Evolutionary conservation across 2,888 invertebrate species (phyloP).

Genomic region (Drosophila tanythrix): DNA sequence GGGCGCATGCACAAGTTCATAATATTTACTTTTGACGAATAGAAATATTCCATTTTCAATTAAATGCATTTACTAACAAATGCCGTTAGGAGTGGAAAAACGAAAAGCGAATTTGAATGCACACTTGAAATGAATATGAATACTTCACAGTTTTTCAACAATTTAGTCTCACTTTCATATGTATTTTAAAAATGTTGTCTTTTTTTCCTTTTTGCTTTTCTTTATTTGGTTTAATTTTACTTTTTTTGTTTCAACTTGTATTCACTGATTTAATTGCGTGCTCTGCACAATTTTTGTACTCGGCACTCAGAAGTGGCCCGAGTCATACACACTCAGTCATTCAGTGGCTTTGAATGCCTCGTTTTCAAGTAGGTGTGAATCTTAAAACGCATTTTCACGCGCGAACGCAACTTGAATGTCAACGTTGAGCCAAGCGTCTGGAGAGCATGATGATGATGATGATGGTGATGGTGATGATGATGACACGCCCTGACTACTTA

Average conservation of each 20-base stretch:
- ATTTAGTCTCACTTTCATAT: constrained; percentile 6
- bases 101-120: background rate
- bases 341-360: constrained; percentile 34
- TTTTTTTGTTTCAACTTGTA: background rate
- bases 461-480: constrained; percentile 36
- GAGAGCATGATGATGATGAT: constrained; percentile 39
- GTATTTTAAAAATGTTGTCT: background rate
- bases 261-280: constrained; percentile 14
- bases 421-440: constrained; percentile 47
- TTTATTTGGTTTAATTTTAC: background rate
- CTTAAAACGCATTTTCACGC: constrained; percentile 79
- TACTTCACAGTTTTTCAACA: background rate
- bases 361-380: constrained; percentile 72
- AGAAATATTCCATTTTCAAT: background rate
- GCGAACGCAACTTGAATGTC: constrained; percentile 74
- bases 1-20: background rate
- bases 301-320: constrained; percentile 10
- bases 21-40: background rate
- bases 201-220: background rate
- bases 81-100: background rate
- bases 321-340: constrained; percentile 13
- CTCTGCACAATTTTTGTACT: constrained; percentile 19
- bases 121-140: background rate
- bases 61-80: background rate
- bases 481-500: constrained; percentile 44